Base-by-base conservation (phyloP, 2,113 vertebrate species). In the Sardina pilchardus region DNA sequence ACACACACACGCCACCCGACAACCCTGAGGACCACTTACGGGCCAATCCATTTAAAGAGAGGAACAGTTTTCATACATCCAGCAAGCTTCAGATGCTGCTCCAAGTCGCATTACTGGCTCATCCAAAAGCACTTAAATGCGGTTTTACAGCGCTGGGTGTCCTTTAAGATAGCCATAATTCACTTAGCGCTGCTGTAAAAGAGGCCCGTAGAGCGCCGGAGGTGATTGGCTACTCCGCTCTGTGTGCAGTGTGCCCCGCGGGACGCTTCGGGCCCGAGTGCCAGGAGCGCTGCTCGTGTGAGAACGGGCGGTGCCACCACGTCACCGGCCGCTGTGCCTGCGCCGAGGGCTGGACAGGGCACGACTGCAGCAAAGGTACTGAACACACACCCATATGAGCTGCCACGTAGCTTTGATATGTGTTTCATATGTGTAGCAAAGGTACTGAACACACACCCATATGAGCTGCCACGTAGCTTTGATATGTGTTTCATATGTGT, bases 251-350 rank as follows among this genome's bases (percentile, higher is more conserved):
- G n/a, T 99, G 98, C 91, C 96, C 96, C 0, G 87, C 90, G 0
- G 97, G 97, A 81, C 96, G 94, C 83, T 98, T 96, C 0, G 98
- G 98, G 30, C 89, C 91, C 0, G 91, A 88, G 24, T 99, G 98
- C 93, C 97, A 96, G 90, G 90, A 91, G 88, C 94, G 92, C 67
- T 99, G 98, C 89, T 90, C 93, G 83, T 99, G 98, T 16, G 96
- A 96, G 83, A 98, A 97, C 1, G 95, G 97, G 0, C 94, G 89
- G 36, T 99, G 98, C 82, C 93, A 99, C 56, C 94, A 96, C 0
- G 93, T 89, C 87, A 97, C 91, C 0, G 98, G 98, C 6, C 95
- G 39, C 0, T 99, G 98, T 85, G 95, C 92, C 90, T 99, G 98
- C n/a, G 88, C 95, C 0, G 91, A 97, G 0, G 97, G 98, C 59